These are phyloP conservation scores for Drosophila willistoni DNA, from an alignment of 1,140 invertebrate genomes.

Conservation along the genomic window DNA sequence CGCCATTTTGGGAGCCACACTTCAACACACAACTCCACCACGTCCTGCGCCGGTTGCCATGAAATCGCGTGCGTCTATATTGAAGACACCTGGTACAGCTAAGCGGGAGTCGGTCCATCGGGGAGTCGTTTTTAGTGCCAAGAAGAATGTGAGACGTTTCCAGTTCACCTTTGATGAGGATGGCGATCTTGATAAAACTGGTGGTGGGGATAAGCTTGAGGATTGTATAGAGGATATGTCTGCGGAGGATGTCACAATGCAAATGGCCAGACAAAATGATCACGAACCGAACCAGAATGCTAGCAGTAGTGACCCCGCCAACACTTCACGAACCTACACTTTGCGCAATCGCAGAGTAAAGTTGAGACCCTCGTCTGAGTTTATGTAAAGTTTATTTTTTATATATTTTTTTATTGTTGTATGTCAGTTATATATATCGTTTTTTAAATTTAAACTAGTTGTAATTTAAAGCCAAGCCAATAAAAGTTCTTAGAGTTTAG, in stretches of 20 bases:
- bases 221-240: conserved; percentile 62
- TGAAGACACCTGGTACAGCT: conserved; percentile 71
- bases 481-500: not conserved
- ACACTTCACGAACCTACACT: conserved; percentile 38
- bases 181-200: conserved; percentile 40
- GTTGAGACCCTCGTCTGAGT: conserved; percentile 68
- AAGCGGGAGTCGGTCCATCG: conserved; percentile 40
- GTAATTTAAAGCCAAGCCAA: not conserved
- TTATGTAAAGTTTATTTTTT: conserved; percentile 49
- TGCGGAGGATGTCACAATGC: conserved; percentile 21
- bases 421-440: conserved; percentile 30
- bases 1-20: conserved; percentile 50
- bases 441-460: not conserved
- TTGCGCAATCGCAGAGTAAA: conserved; percentile 63
- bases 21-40: conserved; percentile 28
- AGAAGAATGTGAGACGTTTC: conserved; percentile 73
- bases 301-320: not conserved
- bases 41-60: conserved; percentile 5
- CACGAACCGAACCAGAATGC: not conserved
- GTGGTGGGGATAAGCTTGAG: conserved; percentile 43
- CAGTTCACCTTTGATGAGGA: conserved; percentile 62
- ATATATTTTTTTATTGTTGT: conserved; percentile 27
- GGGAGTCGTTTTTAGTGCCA: conserved; percentile 74
- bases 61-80: conserved; percentile 54
- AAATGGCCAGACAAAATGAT: not conserved